A percentile compares a stretch with the other conserved stretches of the same genome.
Evolutionary conservation across 2,113 vertebrate species (phyloP).

Genomic region (Vombatus ursinus): DNA sequence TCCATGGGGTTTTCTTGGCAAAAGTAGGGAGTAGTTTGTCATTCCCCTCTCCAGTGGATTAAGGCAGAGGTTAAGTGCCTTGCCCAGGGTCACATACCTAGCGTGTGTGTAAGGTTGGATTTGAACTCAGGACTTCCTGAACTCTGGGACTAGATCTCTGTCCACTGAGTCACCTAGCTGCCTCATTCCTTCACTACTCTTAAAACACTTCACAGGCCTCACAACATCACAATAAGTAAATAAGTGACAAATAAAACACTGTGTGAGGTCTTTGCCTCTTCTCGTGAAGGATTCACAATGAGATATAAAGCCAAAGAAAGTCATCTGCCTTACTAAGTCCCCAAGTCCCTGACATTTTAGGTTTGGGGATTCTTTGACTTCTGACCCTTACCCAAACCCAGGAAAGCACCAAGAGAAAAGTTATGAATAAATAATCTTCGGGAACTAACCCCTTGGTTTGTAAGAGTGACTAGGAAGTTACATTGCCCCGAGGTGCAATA

Average conservation of each 20-base stretch:
- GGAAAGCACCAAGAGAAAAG: background rate
- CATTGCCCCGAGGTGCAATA: background rate
- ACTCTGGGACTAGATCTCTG: no score
- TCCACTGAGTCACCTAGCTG: no score
- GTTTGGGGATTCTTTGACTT: background rate
- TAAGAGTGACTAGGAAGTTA: background rate
- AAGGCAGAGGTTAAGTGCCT: no score
- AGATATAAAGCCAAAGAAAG: constrained; percentile 63
- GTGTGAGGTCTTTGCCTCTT: constrained; percentile 29
- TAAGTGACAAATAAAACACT: constrained; percentile 51
- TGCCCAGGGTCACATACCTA: background rate
- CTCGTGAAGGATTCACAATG: constrained; percentile 59
- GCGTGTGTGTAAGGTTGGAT: background rate
- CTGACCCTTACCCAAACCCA: background rate
- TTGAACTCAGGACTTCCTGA: background rate
- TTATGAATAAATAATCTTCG: constrained; percentile 14
- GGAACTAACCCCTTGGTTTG: background rate
- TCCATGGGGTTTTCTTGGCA: no score
- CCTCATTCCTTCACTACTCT: background rate
- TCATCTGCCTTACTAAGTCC: constrained; percentile 19
- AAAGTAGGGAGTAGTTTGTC: no score
- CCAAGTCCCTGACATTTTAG: constrained; percentile 33
- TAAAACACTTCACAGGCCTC: constrained; percentile 31
- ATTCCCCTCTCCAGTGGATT: no score
- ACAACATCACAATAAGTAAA: constrained; percentile 55